Percentiles rank a stretch among this genome's conserved stretches.
Conservation (phyloP, 92 coral and sea anemone species). For the Zoanthus sansibaricus region DNA sequence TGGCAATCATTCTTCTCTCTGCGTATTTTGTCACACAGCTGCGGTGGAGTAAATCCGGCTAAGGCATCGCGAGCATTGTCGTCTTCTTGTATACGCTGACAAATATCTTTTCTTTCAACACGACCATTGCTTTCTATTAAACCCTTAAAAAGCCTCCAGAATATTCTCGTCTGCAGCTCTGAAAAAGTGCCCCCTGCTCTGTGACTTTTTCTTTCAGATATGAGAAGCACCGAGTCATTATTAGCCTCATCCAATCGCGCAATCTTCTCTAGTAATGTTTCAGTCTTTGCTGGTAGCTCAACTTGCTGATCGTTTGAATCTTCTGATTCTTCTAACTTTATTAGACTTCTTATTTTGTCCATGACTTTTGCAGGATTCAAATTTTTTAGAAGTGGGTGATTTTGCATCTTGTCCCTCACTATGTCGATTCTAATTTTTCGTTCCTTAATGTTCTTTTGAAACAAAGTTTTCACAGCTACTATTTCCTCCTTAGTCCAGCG, state of each 20-base stretch:
- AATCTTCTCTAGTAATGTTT: slow-evolving; percentile 35
- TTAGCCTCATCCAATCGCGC: slow-evolving; percentile 22
- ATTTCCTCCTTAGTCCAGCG: slow-evolving; percentile 47
- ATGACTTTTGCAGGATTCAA: slow-evolving; percentile 18
- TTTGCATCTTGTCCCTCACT: slow-evolving; percentile 23
- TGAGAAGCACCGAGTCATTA: neutral
- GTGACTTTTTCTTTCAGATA: slow-evolving; percentile 24
- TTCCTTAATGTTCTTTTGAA: slow-evolving; percentile 32
- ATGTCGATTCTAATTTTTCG: slow-evolving; percentile 16
- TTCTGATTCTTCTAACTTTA: neutral
- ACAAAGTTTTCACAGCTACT: slow-evolving; percentile 31
- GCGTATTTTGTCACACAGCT: slow-evolving; percentile 62
- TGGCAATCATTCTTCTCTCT: slow-evolving; percentile 44
- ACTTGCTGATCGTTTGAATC: slow-evolving; percentile 4
- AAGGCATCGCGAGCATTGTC: slow-evolving; percentile 23
- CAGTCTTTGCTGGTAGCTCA: slow-evolving; percentile 39
- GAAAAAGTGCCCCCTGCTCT: slow-evolving; percentile 44
- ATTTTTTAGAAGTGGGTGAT: slow-evolving; percentile 39
- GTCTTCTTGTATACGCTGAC: slow-evolving; percentile 12
- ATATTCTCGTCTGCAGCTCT: slow-evolving; percentile 27
- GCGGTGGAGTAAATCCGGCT: slow-evolving; percentile 52
- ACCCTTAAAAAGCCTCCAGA: slow-evolving; percentile 45
- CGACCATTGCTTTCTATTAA: slow-evolving; percentile 16
- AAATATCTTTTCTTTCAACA: neutral
- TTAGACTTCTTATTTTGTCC: slow-evolving; percentile 40